Evolutionary conservation across 2,113 vertebrate species (phyloP), one percentile per base, ranked within the genome.

Genomic region (Numida meleagris): DNA sequence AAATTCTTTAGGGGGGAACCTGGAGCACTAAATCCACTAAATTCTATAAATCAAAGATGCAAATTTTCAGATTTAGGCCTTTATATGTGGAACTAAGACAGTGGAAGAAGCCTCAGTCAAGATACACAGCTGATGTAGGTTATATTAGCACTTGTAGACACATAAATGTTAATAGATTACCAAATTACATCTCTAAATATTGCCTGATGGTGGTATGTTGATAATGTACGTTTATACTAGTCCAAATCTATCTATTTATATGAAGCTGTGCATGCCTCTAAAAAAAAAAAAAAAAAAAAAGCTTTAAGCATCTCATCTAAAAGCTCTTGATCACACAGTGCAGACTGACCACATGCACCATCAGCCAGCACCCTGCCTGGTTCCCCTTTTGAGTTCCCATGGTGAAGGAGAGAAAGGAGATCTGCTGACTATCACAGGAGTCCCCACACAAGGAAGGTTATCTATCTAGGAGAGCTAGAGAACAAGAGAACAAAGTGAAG

Each of bases 121-220:
- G 86, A 76, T 23, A 4, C 5, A 13, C 15, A 27, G 70, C 61
- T 79, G 59, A 94, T 71, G 31, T 62, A 50, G 65, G 58, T 81
- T 63, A 21, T 14, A 4, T 94, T 94, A 92, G 86, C 70, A 93
- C 38, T 46, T 72, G 62, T 6, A n/a, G 48, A 72, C 40, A 83
- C 65, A 95, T 78, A 72, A 93, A 93, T 84, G 84, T 89, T 89
- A 83, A 31, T 73, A 71, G 68, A 63, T 72, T 86, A 95, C 62
- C 63, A 68, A 82, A 57, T 58, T 75, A 61, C 83, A 63, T 50
- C 45, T 71, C 90, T 90, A 29, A 90, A 68, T 68, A 91, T 74
- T 70, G 13, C 78, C 76, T 77, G 27, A 72, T 48, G 61, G 33
- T 31, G 58, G 43, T 27, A 62, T 38, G n/a, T 73, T 90, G 34